These are phyloP conservation scores for Laterallus jamaicensis DNA, from an alignment of 2,113 vertebrate genomes.

Conservation along the genomic window DNA sequence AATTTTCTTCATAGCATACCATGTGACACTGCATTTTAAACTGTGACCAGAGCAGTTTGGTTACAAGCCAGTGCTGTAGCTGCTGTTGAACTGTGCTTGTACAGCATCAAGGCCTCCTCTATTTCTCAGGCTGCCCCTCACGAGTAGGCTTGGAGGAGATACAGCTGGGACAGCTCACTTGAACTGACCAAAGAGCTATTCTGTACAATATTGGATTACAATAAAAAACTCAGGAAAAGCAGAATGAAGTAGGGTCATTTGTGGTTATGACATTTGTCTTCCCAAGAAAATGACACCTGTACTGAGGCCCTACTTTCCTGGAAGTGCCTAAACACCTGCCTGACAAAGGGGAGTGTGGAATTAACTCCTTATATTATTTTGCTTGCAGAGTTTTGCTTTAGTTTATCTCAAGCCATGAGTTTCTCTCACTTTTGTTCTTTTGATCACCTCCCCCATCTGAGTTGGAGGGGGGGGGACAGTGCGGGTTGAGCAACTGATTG, in stretches of 20 bases:
- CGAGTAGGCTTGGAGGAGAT: neutral
- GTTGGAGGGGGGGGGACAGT: too few relatives aligned
- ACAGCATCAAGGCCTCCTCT: neutral
- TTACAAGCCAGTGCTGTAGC: neutral
- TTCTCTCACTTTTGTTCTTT: neutral
- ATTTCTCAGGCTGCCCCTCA: neutral
- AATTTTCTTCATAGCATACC: neutral
- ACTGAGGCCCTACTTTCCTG: neutral
- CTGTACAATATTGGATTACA: too few relatives aligned
- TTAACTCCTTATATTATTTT: neutral
- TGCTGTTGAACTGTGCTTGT: neutral
- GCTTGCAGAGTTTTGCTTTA: neutral
- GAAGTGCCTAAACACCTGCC: neutral
- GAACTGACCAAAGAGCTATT: neutral
- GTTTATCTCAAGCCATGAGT: neutral
- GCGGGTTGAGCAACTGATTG: neutral
- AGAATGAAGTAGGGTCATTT: neutral
- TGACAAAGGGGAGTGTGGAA: accelerated
- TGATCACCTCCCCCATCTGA: neutral
- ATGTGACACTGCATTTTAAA: neutral
- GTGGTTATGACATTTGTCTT: neutral
- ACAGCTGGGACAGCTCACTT: neutral
- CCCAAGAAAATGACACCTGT: accelerated
- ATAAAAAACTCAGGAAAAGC: neutral
- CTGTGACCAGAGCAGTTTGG: neutral